Conservation (phyloP, 2,113 vertebrate species). For the Triplophysa rosa region DNA sequence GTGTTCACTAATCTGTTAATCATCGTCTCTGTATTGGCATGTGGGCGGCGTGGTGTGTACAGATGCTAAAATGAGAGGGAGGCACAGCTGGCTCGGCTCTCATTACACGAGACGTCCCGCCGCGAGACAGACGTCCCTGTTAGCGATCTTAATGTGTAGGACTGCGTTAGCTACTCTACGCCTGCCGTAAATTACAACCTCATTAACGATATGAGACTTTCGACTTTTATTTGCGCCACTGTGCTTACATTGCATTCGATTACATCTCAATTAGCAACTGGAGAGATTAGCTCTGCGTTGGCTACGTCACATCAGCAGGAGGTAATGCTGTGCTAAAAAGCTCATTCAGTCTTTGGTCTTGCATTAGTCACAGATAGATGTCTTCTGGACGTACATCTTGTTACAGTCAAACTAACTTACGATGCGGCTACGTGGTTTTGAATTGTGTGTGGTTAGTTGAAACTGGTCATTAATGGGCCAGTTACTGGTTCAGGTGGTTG, state of each 20-base stretch:
- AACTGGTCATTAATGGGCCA: too few relatives aligned
- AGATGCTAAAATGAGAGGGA: constrained; percentile 46
- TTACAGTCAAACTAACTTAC: background rate
- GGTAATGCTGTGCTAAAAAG: background rate
- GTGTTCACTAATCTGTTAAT: constrained; percentile 47
- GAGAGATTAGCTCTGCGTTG: constrained; percentile 30
- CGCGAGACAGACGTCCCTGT: constrained; percentile 46
- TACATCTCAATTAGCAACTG: constrained; percentile 37
- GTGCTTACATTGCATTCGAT: constrained; percentile 39
- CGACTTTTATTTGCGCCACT: background rate
- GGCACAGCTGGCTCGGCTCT: constrained; percentile 41
- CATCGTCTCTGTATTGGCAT: constrained; percentile 42
- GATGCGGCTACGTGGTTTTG: too few relatives aligned
- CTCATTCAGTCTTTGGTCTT: background rate
- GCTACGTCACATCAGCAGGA: background rate
- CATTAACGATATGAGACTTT: constrained; percentile 38
- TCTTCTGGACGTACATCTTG: too few relatives aligned
- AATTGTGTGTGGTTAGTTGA: too few relatives aligned
- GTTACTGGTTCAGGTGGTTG: too few relatives aligned
- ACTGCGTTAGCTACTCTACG: background rate
- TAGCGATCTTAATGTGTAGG: constrained; percentile 27
- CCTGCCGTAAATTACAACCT: constrained; percentile 33
- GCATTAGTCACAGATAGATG: too few relatives aligned
- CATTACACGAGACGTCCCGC: constrained; percentile 49
- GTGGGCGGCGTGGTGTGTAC: constrained; percentile 38